These are phyloP conservation scores for Pelmatolapia mariae DNA, from an alignment of 2,113 vertebrate genomes.

Conservation along the genomic window DNA sequence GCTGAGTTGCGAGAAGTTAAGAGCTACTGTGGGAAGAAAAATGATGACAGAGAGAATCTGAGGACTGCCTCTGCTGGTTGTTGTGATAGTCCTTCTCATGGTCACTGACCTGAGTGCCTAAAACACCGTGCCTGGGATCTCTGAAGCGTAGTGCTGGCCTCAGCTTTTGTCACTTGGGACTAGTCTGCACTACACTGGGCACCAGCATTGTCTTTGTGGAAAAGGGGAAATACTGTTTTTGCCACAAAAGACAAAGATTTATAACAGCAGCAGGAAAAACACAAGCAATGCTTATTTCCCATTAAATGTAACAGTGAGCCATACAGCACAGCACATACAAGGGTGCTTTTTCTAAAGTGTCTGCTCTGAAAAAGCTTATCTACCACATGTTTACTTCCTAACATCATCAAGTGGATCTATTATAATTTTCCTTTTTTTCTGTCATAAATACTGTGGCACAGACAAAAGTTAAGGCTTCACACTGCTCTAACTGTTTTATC, in stretches of 20 bases:
- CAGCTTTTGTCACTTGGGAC: background rate
- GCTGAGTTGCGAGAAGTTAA: background rate
- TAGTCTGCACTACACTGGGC: background rate
- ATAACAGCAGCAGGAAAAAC: background rate
- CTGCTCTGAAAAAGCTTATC: background rate
- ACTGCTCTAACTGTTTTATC: background rate
- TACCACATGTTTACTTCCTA: background rate
- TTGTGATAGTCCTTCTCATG: background rate
- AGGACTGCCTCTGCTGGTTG: rapidly evolving
- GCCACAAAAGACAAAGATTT: background rate
- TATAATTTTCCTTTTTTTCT: background rate
- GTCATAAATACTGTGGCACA: background rate
- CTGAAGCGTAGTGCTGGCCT: background rate
- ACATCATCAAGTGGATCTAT: background rate
- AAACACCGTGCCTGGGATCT: background rate
- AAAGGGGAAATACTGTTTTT: background rate
- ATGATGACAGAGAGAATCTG: background rate
- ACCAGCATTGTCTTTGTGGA: background rate
- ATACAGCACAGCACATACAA: background rate
- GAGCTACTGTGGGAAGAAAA: background rate
- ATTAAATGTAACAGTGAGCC: background rate
- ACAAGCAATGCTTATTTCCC: background rate
- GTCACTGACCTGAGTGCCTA: background rate
- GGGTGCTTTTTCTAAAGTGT: background rate
- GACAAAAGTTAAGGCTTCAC: background rate